Evolutionary conservation across 2,888 invertebrate genomes (phyloP), one percentile per base, ranked within the genome.

Genomic region (Hyles lineata): DNA sequence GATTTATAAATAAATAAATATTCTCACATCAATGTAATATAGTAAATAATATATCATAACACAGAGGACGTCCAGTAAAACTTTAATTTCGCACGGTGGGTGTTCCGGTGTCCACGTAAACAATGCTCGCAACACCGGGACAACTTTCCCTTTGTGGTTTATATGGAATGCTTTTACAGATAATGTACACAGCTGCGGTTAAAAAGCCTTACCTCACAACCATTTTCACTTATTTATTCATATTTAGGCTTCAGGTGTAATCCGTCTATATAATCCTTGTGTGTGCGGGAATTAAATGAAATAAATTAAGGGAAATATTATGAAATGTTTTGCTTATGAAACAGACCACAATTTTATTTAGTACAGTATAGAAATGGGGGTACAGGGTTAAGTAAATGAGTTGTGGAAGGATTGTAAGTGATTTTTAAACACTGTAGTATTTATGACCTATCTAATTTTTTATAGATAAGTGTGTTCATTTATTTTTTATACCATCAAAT

Each of bases 111-210:
- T 87, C 87, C 88, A 86, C 83, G 85, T 87, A 90, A 92, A 92
- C 90, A 91, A 90, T 88, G 86, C 86, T 80, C 78, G 80, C 82
- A 77, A 79, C 82, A 80, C 58, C 78, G 76, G 78, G 76, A 77
- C 78, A 86, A 86, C 86, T 86, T 85, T 86, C 86, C 84, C 91
- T 91, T 89, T 90, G 90, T 87, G 87, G 84, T 80, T 74, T 79
- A 78, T 76, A 78, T 78, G 82, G 83, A 81, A 85, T 85, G 85
- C 83, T 82, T 85, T 83, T 82, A 78, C 82, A 81, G 80, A 79
- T 77, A 77, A 79, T 75, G 75, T 78, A 69, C 72, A 74, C 76
- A 76, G 76, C 74, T 73, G 74, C 70, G 67, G 70, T 62, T 71
- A 72, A 71, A 73, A 76, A 73, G 72, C 71, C 58, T 55, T 29